Conservation (phyloP, 2,888 invertebrate species). For the Dicyrtoma fusca region DNA sequence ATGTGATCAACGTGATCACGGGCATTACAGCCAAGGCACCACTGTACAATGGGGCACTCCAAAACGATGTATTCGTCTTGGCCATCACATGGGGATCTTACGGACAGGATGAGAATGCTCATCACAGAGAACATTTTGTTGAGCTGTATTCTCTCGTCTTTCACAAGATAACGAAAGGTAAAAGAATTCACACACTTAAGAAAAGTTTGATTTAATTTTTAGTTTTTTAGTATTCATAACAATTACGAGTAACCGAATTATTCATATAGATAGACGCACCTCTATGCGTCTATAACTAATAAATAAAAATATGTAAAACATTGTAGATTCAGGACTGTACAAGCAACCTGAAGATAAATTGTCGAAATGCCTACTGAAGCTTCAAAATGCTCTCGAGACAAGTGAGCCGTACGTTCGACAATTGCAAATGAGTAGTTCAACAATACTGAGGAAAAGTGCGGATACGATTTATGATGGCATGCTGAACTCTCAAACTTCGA, state of each 20-base stretch:
- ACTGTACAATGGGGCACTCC: neutral
- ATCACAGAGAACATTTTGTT: neutral
- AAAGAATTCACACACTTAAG: neutral
- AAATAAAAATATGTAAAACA: too few species aligned
- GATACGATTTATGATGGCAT: constrained; percentile 38
- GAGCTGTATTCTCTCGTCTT: neutral
- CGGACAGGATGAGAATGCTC: neutral
- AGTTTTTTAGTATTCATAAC: neutral
- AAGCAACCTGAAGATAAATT: constrained; percentile 40
- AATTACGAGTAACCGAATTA: too few species aligned
- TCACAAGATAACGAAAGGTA: constrained; percentile 8
- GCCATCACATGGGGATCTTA: neutral
- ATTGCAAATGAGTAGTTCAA: constrained; percentile 20
- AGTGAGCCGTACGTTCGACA: constrained; percentile 31
- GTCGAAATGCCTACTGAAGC: constrained; percentile 38
- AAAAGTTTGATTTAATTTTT: neutral
- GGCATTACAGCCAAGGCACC: constrained; percentile 3
- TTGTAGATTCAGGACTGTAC: neutral
- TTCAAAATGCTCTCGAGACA: constrained; percentile 33
- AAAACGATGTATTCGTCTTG: neutral
- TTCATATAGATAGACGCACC: too few species aligned
- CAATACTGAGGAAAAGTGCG: constrained; percentile 39
- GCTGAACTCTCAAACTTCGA: constrained; percentile 27
- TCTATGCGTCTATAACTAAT: too few species aligned
- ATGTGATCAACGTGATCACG: too few species aligned